phyloP scores from a whole-genome alignment of 2,113 vertebrate species.

The Benthochromis sp. region DNA sequence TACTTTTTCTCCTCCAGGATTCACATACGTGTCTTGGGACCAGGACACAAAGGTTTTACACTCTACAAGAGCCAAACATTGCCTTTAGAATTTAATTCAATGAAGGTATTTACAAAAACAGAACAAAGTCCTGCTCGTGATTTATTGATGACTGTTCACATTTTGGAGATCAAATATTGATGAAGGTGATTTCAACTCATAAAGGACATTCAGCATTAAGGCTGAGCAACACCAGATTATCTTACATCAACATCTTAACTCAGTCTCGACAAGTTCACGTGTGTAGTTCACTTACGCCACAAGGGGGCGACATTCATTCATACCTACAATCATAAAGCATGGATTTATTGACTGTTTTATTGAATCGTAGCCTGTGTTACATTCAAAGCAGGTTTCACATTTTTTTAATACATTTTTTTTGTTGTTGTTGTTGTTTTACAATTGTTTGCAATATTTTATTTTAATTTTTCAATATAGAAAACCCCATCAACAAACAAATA shows the following conservation, averaged over 20 bases:
- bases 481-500: background rate
- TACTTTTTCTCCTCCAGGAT: fast-evolving
- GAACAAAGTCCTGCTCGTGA: background rate
- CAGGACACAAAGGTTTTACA: background rate
- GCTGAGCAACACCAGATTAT: background rate
- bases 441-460: background rate
- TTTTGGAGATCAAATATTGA: background rate
- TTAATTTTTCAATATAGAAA: background rate
- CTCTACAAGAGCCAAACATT: background rate
- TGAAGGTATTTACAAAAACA: background rate
- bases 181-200: background rate
- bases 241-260: background rate
- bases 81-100: background rate
- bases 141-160: fast-evolving
- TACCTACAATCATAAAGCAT: fast-evolving
- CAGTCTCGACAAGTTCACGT: background rate
- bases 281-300: background rate
- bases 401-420: background rate
- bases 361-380: background rate
- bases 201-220: fast-evolving
- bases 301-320: background rate
- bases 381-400: background rate
- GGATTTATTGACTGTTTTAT: background rate
- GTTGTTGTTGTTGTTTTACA: background rate
- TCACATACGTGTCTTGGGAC: background rate